Evolutionary conservation across 2,888 invertebrate genomes (phyloP), one percentile per base, ranked within the genome.

Genomic region (Ectemnius lituratus): DNA sequence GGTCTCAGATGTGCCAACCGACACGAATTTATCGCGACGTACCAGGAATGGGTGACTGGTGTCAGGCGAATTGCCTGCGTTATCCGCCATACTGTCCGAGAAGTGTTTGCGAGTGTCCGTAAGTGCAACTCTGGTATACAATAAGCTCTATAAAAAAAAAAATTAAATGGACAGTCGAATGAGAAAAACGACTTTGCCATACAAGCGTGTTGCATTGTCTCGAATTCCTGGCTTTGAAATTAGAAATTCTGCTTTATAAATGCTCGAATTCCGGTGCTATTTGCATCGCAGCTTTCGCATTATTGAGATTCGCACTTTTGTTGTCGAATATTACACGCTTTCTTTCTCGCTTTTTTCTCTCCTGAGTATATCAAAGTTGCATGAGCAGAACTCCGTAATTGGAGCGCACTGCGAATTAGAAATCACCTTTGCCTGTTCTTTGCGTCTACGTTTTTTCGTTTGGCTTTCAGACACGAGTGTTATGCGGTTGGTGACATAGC

Each of bases 11-110:
- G 49, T 97, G 97, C 90, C 91, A 95, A 73, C 94, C 96, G 0
- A 93, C 94, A 1, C 91, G 91, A 11, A 88, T 92, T 0, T 97
- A 94, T 90, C 93, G 93, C 56, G 88, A 92, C 27, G 92, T 96
- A 69, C 96, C 96, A 2, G 96, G 96, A 62, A 96, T 97, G 94
- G 93, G 93, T 84, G 92, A 93, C 73, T 97, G 97, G 97, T 97
- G 97, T 87, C 95, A 96, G 90, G 93, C 93, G 47, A 97, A 97
- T 91, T 97, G 97, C 82, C 92, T 97, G 79, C 94, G 96, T 72
- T 97, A 97, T 91, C 97, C 97, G 0, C 96, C 97, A 2, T 95
- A 96, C 89, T 97, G 97, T 88, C 97, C 97, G 0, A 92, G 93
- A 62, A 92, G 93, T 0, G 92, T 96, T 65, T 97, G 97, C 85